Conservation (phyloP, 2,888 invertebrate genomes). For the Andrena fulva region DNA sequence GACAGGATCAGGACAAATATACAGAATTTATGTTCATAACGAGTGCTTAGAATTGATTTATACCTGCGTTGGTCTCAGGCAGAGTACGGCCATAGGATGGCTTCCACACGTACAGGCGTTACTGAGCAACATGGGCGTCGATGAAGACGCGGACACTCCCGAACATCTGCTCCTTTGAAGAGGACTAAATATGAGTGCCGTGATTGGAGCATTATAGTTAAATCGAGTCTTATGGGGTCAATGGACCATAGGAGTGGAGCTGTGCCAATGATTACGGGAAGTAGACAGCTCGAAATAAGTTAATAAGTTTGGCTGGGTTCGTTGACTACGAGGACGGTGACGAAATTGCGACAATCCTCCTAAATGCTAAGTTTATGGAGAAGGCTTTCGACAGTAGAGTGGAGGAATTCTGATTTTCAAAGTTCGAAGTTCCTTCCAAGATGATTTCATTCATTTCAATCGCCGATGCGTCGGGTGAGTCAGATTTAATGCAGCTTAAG, state of each 20-base stretch:
- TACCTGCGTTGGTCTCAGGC: background rate
- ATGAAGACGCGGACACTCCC: conserved; percentile 27
- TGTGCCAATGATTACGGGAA: background rate
- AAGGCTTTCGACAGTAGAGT: too few species aligned
- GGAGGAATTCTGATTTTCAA: too few species aligned
- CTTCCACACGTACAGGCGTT: background rate
- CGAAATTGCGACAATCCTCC: too few species aligned
- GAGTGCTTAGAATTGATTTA: conserved; percentile 46
- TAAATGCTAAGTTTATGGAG: too few species aligned
- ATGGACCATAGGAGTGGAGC: background rate
- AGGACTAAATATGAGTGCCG: background rate
- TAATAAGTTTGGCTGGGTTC: too few species aligned
- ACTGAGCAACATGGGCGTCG: conserved; percentile 2
- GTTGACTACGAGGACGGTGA: too few species aligned
- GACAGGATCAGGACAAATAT: conserved; percentile 21
- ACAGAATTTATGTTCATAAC: conserved; percentile 35
- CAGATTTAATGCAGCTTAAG: background rate
- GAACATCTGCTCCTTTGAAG: conserved; percentile 9
- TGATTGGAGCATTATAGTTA: conserved; percentile 24
- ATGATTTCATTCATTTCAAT: too few species aligned
- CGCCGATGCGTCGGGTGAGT: too few species aligned
- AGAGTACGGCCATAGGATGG: background rate
- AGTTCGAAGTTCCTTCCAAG: too few species aligned
- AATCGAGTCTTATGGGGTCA: background rate
- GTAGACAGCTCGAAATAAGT: too few species aligned